Evolutionary conservation across 2,113 vertebrate genomes (phyloP), one percentile per base, ranked within the genome.

Genomic region (Lanius ludovicianus): DNA sequence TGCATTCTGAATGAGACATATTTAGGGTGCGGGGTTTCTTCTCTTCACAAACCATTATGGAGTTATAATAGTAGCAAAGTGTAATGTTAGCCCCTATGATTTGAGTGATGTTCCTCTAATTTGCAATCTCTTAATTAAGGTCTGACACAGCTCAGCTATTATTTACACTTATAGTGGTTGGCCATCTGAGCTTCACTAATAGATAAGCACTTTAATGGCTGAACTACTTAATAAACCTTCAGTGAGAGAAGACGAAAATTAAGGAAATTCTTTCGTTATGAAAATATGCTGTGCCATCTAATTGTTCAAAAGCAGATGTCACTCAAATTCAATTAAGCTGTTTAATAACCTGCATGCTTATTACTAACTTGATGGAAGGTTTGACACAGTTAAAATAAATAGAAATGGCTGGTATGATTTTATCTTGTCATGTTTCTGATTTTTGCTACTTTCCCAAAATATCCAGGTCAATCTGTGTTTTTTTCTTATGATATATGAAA

Each of bases 251-350:
- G 52, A 82, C 47, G 28, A 62, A 93, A 92, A 96, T 96, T 82
- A 92, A 93, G 80, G 71, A 41, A 93, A 64, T 93, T 90, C 63
- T 86, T 91, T 93, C 92, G 88, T 94, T 93, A 94, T 37, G 84
- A 96, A 96, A 92, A 95, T 86, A 89, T 52, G 67, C 57, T 83
- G 82, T 75, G 55, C 77, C 52, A 68, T 69, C 78, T 95, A 93
- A 91, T 75, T 95, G 84, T 84, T 91, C 68, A 87, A 94, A 95
- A 96, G 62, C 95, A 96, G 92, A 92, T 95, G 93, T 75, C 90
- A 91, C n/a, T 95, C 87, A 95, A 87, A 96, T 92, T 95, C 94
- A 95, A 41, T 96, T 94, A 95, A 80, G 67, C 87, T 73, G 63
- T 87, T 96, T 93, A 96, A 94, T 94, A 81, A 95, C 53, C 87